phyloP scores from a whole-genome alignment of 2,797 vertebrate genomes.

The Gadopsis bispinosus region DNA sequence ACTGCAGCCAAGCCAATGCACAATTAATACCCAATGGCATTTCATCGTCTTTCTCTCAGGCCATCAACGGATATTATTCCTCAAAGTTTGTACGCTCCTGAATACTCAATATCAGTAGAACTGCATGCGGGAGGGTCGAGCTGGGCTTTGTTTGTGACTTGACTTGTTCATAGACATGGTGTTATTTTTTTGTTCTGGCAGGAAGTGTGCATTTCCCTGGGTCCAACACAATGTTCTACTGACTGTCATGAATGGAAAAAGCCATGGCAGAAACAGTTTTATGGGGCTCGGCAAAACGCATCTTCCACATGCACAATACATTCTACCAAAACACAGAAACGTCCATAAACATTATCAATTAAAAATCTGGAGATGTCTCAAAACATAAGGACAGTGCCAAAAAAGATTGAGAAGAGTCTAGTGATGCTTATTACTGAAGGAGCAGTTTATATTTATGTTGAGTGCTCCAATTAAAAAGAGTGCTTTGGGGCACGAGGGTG shows the following conservation, averaged over 20 bases:
- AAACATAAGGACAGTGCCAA: slow-evolving; percentile 5
- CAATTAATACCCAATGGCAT: slow-evolving; percentile 81
- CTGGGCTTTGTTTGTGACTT: slow-evolving; percentile 55
- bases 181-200: slow-evolving; percentile 49
- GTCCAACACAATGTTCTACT: slow-evolving; percentile 1
- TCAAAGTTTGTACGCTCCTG: slow-evolving; percentile 56
- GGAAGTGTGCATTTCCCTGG: slow-evolving; percentile 50
- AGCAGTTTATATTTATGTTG: slow-evolving; percentile 45
- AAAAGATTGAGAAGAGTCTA: slow-evolving; percentile 25
- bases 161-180: slow-evolving; percentile 33
- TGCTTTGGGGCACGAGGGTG: slow-evolving; percentile 37
- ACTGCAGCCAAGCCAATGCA: slow-evolving; percentile 61
- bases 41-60: slow-evolving; percentile 63
- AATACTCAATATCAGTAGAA: slow-evolving; percentile 57
- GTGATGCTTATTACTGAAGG: slow-evolving; percentile 41
- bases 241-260: background rate
- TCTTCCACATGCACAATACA: background rate
- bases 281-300: background rate
- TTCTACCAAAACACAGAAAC: background rate
- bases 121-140: slow-evolving; percentile 34
- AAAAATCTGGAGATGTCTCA: slow-evolving; percentile 8
- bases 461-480: slow-evolving; percentile 56
- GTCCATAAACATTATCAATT: slow-evolving; percentile 1
- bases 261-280: background rate
- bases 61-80: slow-evolving; percentile 70